phyloP scores from a whole-genome alignment of 2,888 invertebrate species.

The Drosophila antonietae region DNA sequence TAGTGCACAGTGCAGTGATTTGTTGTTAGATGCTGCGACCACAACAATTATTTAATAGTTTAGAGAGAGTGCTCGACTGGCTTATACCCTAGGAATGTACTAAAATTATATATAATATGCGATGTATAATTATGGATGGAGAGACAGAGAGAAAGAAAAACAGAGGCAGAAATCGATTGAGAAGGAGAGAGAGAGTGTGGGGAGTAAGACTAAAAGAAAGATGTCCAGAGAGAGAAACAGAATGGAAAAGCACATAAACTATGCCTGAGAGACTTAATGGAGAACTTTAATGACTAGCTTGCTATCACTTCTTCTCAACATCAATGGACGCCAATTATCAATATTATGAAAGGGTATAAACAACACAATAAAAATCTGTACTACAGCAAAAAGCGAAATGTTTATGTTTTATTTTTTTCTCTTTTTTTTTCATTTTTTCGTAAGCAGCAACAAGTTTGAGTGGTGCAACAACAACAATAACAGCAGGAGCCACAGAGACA shows the following conservation, averaged over 20 bases:
- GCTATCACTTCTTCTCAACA: no score
- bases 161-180: background rate
- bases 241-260: background rate
- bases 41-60: conserved; percentile 58
- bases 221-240: background rate
- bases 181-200: background rate
- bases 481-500: conserved; percentile 35
- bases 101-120: background rate
- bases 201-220: background rate
- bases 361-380: conserved; percentile 24
- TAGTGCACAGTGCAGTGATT: conserved; percentile 64
- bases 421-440: conserved; percentile 30
- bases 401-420: conserved; percentile 43
- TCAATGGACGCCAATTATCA: background rate
- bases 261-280: no score
- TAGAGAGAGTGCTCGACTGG: conserved; percentile 5
- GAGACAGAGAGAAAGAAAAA: background rate
- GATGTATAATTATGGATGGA: background rate
- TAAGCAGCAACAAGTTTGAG: conserved; percentile 70
- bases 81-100: background rate
- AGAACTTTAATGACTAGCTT: background rate
- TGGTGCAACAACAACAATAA: conserved; percentile 74
- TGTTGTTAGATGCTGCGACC: conserved; percentile 42
- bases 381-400: conserved; percentile 54
- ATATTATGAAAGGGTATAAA: background rate